phyloP scores from a whole-genome alignment of 2,797 vertebrate species.

The Prionace glauca region DNA sequence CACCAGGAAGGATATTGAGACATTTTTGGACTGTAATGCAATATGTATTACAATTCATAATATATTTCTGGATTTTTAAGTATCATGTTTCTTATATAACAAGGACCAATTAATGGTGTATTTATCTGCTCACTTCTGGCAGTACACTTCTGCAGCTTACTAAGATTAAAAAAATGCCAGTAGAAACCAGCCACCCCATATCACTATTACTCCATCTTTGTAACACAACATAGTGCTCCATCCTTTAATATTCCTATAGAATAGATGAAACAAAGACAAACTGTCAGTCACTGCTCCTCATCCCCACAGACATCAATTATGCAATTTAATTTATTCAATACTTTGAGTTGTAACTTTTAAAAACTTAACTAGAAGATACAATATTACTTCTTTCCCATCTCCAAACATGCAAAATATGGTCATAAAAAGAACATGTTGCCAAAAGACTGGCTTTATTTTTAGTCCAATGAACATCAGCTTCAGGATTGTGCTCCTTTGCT shows the following conservation, averaged over 20 bases:
- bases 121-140: not conserved
- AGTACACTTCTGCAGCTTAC: not conserved
- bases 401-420: slow-evolving; percentile 85
- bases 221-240: not conserved
- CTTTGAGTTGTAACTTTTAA: not conserved
- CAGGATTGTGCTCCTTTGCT: not conserved
- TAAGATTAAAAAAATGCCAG: not conserved
- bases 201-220: not conserved
- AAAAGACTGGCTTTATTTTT: slow-evolving; percentile 59
- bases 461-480: not conserved
- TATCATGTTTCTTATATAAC: not conserved
- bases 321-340: no score
- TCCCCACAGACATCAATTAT: not conserved
- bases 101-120: not conserved
- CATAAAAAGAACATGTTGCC: slow-evolving; percentile 89
- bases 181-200: not conserved
- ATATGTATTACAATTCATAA: not conserved
- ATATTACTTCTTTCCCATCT: slow-evolving; percentile 69
- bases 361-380: slow-evolving; percentile 30
- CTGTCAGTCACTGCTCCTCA: not conserved
- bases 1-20: not conserved
- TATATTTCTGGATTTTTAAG: not conserved
- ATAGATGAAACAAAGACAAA: not conserved
- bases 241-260: not conserved
- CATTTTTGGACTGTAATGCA: not conserved